Evolutionary conservation across 2,113 vertebrate species (phyloP).

Genomic region (Machaerirhynchus nigripectus): DNA sequence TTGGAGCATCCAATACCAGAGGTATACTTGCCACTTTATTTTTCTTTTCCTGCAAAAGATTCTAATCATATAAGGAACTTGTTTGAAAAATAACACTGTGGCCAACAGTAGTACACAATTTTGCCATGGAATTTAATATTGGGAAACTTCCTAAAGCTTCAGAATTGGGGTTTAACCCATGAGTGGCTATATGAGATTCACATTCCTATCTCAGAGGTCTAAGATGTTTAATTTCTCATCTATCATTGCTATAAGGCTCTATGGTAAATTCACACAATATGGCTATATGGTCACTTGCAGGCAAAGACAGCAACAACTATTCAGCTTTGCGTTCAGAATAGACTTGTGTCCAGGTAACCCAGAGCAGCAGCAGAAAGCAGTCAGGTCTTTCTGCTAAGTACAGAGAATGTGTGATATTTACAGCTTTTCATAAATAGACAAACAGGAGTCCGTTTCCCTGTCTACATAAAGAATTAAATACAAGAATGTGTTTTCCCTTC

Average conservation of each 20-base stretch:
- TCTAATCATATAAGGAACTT: neutral
- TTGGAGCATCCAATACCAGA: neutral
- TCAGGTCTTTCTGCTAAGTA: neutral
- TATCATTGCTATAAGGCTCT: neutral
- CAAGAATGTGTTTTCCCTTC: neutral
- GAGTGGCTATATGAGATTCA: neutral
- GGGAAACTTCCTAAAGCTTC: neutral
- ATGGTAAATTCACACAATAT: neutral
- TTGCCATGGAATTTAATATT: neutral
- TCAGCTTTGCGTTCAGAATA: neutral
- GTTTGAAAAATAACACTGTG: neutral
- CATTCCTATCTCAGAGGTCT: neutral
- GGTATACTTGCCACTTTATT: neutral
- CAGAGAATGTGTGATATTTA: neutral
- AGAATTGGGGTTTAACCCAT: neutral
- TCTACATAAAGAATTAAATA: neutral
- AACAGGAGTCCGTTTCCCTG: neutral
- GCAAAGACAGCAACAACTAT: neutral
- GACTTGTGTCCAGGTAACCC: neutral
- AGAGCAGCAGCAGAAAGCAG: neutral
- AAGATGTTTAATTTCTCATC: neutral
- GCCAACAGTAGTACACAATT: neutral
- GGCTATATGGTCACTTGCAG: neutral
- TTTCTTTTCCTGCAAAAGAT: neutral
- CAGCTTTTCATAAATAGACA: neutral